A percentile compares a stretch with the other conserved stretches of the same genome.
phyloP scores from a whole-genome alignment of 2,797 vertebrate species.

The Sebastes itinus region DNA sequence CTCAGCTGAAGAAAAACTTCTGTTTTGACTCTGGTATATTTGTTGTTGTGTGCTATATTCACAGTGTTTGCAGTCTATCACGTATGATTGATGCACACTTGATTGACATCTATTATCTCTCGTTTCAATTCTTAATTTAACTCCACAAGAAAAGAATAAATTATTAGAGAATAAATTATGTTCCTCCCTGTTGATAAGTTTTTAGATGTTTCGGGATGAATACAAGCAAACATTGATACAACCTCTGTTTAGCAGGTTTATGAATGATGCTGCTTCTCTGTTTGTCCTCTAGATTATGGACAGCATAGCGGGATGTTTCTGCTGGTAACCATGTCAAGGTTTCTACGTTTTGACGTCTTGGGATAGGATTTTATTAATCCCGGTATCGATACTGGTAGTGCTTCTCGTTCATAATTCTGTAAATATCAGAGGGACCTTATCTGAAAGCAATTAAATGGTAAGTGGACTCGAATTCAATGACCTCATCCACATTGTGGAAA shows the following conservation, averaged over 20 bases:
- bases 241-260: neutral
- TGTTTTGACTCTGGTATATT: slow-evolving; percentile 25
- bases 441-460: neutral
- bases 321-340: neutral
- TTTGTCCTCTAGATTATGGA: neutral
- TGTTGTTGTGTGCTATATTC: slow-evolving; percentile 22
- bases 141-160: neutral
- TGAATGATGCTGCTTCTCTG: neutral
- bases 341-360: neutral
- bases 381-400: neutral
- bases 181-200: neutral
- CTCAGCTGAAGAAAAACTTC: slow-evolving; percentile 39
- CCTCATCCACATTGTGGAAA: too few relatives aligned
- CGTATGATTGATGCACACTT: slow-evolving; percentile 33
- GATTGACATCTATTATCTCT: slow-evolving; percentile 26
- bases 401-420: neutral
- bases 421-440: neutral
- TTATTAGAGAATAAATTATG: neutral
- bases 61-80: slow-evolving; percentile 21
- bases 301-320: neutral
- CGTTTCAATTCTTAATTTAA: slow-evolving; percentile 6
- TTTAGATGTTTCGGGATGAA: neutral
- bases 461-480: too few relatives aligned
- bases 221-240: neutral
- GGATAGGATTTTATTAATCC: neutral